Percentiles rank a stretch among this genome's conserved stretches.
Conservation (phyloP, 2,113 vertebrate genomes). For the Mastomys coucha region DNA sequence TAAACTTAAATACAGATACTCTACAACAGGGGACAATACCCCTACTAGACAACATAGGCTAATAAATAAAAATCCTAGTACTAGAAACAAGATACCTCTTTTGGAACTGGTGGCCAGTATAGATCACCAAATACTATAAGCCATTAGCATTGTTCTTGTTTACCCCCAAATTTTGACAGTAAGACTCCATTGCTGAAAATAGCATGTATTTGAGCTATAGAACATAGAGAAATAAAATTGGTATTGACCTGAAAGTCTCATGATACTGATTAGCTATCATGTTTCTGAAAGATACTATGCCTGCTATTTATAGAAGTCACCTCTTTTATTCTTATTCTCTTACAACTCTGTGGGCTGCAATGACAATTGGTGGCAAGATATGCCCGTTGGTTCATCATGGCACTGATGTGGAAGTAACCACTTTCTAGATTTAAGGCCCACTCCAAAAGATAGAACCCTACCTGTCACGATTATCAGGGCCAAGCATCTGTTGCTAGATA, state of each 20-base stretch:
- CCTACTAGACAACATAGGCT: neutral
- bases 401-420: neutral
- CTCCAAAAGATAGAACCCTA: neutral
- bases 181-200: neutral
- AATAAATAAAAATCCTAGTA: neutral
- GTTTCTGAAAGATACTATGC: neutral
- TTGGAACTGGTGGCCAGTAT: no score
- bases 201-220: neutral
- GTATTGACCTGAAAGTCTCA: neutral
- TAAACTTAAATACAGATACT: neutral
- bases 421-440: neutral
- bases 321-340: no score
- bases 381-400: rapidly evolving
- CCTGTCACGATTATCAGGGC: neutral
- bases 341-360: neutral
- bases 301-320: neutral
- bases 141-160: neutral
- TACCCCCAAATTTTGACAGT: neutral
- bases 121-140: no score
- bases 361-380: neutral
- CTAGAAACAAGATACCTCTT: neutral
- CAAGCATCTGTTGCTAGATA: neutral
- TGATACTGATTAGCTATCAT: neutral
- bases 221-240: neutral
- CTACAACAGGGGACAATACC: no score